Conservation (phyloP, 1,140 invertebrate genomes). For the Drosophila punjabiensis region DNA sequence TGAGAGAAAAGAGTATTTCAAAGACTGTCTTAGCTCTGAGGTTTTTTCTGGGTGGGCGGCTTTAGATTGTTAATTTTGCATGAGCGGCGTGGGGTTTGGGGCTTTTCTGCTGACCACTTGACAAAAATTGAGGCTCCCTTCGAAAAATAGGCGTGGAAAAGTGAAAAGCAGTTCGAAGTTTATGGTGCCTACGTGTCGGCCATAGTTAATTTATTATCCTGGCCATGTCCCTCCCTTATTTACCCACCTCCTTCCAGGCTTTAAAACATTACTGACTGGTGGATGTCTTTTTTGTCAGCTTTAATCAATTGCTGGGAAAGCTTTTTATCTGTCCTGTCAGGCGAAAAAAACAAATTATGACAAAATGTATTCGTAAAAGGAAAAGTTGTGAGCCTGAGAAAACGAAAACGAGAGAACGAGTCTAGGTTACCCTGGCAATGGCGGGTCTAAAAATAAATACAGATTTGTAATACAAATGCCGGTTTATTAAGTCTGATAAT, state of each 20-base stretch:
- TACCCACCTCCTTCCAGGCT: slow-evolving; percentile 28
- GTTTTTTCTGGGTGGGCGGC: neutral
- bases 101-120: slow-evolving; percentile 66
- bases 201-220: slow-evolving; percentile 79
- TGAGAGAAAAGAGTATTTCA: neutral
- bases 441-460: slow-evolving; percentile 38
- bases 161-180: slow-evolving; percentile 66
- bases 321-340: slow-evolving; percentile 55
- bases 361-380: slow-evolving; percentile 49
- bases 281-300: slow-evolving; percentile 61
- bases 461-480: slow-evolving; percentile 20
- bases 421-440: slow-evolving; percentile 21
- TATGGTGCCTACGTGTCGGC: slow-evolving; percentile 71
- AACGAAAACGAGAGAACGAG: neutral
- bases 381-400: too few relatives aligned
- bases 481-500: slow-evolving; percentile 22
- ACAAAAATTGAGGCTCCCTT: slow-evolving; percentile 38
- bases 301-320: slow-evolving; percentile 68
- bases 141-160: slow-evolving; percentile 27
- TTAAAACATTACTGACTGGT: slow-evolving; percentile 59
- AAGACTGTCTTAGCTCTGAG: neutral
- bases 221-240: slow-evolving; percentile 2
- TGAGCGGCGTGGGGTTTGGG: slow-evolving; percentile 24
- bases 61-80: slow-evolving; percentile 72
- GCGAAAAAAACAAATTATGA: slow-evolving; percentile 58